Evolutionary conservation across 2,113 vertebrate genomes (phyloP).

Genomic region (Promerops cafer): DNA sequence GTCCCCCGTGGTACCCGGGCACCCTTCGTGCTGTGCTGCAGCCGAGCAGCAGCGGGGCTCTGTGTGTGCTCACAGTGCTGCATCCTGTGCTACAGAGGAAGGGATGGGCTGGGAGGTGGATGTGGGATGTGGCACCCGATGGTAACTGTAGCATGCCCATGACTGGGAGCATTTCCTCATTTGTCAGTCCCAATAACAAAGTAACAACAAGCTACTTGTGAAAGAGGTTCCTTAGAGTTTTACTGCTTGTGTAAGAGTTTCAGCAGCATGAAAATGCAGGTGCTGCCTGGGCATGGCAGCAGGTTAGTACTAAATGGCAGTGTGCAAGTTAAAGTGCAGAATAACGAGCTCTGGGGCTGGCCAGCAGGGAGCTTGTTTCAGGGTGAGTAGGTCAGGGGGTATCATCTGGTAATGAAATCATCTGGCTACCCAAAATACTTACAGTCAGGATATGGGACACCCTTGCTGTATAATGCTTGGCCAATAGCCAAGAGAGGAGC

Average conservation of each 20-base stretch:
- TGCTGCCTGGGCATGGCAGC: not conserved
- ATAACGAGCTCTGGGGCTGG: not conserved
- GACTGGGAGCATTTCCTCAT: accelerated
- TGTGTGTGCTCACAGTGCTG: not conserved
- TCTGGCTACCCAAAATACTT: constrained; percentile 25
- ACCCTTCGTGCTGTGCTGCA: accelerated
- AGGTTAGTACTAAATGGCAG: not conserved
- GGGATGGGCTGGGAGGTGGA: not conserved
- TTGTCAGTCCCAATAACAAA: not conserved
- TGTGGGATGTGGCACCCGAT: accelerated
- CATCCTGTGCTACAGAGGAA: accelerated
- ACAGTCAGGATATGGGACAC: not conserved
- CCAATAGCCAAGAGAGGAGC: not conserved
- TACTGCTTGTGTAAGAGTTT: not conserved
- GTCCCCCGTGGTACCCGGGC: accelerated
- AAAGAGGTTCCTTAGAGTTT: not conserved
- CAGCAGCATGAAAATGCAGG: accelerated
- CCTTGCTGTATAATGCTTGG: not conserved
- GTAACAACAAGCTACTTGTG: not conserved
- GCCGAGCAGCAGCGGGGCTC: not conserved
- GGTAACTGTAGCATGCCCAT: accelerated
- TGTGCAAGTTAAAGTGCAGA: not conserved
- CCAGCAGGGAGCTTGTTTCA: not conserved
- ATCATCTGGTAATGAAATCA: constrained; percentile 24
- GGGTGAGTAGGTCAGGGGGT: not conserved